phyloP scores from a whole-genome alignment of 2,797 vertebrate species.

The Otus scops region DNA sequence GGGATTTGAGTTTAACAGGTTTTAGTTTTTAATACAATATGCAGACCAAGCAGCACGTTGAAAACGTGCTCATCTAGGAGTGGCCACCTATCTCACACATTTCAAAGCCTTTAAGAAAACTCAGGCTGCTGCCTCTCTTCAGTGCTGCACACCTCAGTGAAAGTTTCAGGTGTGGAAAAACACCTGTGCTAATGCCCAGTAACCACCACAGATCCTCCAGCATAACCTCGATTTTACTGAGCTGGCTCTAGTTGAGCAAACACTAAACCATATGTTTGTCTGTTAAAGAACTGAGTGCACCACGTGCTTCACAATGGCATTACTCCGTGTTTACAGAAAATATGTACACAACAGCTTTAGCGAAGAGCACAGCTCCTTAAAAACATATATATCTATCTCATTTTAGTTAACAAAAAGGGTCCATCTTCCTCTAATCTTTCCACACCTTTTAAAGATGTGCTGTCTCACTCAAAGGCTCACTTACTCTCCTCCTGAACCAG shows the following conservation, averaged over 20 bases:
- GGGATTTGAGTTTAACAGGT: background rate
- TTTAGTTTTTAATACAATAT: background rate
- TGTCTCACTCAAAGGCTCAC: background rate
- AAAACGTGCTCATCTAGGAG: background rate
- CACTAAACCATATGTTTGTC: background rate
- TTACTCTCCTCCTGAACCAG: background rate
- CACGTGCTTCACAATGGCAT: background rate
- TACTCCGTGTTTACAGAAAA: background rate
- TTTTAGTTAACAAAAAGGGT: background rate
- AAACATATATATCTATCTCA: background rate
- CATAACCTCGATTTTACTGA: background rate
- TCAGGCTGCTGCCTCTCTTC: background rate
- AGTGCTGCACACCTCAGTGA: rapidly evolving
- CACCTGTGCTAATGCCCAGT: background rate
- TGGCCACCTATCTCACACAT: background rate
- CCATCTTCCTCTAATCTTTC: background rate
- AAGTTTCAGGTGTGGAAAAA: background rate
- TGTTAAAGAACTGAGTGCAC: background rate
- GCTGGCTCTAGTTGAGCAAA: background rate
- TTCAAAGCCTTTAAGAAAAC: background rate
- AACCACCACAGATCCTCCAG: background rate
- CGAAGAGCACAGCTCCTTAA: background rate
- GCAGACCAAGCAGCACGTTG: background rate
- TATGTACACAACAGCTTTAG: background rate
- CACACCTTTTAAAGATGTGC: background rate